These are phyloP conservation scores for Ellobius talpinus DNA, from an alignment of 2,113 vertebrate species.

Conservation along the genomic window DNA sequence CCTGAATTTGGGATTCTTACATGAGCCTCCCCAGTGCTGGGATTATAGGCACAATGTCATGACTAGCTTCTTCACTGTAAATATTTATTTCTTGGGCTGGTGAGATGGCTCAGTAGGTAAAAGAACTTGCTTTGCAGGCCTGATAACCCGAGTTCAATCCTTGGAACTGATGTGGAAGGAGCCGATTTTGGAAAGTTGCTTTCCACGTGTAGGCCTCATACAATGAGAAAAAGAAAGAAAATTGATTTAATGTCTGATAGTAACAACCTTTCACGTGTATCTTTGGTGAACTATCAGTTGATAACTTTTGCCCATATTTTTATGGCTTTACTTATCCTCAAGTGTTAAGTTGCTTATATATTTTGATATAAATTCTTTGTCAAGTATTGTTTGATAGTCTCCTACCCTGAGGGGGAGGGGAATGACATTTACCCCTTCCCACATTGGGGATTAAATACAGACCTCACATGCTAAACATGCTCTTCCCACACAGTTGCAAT, in stretches of 20 bases:
- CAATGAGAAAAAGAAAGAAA: background rate
- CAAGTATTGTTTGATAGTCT: background rate
- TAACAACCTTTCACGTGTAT: background rate
- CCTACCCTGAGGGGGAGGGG: background rate
- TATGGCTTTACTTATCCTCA: background rate
- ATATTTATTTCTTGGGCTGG: background rate
- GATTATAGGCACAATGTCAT: background rate
- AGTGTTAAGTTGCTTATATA: background rate
- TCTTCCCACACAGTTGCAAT: background rate
- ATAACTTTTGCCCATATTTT: background rate
- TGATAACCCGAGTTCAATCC: background rate
- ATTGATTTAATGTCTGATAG: background rate
- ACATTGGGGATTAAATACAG: background rate
- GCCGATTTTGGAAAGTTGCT: background rate
- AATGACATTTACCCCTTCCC: background rate
- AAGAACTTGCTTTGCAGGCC: background rate
- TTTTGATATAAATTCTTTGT: background rate
- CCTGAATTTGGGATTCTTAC: background rate
- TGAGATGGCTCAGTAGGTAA: background rate
- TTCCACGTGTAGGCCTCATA: background rate
- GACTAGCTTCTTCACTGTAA: background rate
- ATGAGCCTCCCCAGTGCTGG: background rate
- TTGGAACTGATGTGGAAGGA: background rate
- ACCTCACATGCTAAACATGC: too few relatives aligned
- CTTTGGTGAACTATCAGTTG: background rate